phyloP scores from a whole-genome alignment of 1,140 invertebrate genomes.

The Nasonia vitripennis region DNA sequence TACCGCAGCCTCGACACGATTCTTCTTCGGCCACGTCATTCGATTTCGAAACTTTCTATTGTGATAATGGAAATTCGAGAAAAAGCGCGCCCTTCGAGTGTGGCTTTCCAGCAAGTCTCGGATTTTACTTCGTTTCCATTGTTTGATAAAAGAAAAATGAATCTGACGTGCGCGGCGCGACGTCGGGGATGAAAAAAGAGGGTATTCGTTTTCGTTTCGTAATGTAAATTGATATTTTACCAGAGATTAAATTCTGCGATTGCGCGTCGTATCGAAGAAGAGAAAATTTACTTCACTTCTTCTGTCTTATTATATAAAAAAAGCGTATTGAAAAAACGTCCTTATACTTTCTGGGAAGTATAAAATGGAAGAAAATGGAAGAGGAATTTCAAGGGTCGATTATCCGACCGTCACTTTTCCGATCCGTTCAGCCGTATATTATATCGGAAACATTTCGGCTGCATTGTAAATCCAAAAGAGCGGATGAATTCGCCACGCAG shows the following conservation, averaged over 20 bases:
- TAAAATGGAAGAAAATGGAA: too few species aligned
- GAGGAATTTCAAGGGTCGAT: too few species aligned
- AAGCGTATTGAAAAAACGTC: neutral
- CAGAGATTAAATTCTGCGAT: neutral
- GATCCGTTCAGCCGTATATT: neutral
- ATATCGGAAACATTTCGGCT: neutral
- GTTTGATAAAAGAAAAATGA: neutral
- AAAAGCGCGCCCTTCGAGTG: neutral
- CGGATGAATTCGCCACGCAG: too few species aligned
- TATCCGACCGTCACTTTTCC: neutral
- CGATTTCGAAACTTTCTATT: neutral
- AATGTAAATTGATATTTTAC: slow-evolving; percentile 5
- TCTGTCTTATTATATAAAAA: neutral
- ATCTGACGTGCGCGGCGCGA: neutral
- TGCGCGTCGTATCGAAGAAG: neutral
- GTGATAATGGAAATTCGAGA: neutral
- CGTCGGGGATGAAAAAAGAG: neutral
- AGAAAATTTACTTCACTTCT: too few species aligned
- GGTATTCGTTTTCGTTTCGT: neutral
- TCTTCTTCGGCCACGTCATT: neutral
- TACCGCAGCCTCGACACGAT: neutral
- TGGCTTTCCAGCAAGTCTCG: neutral
- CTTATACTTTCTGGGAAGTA: too few species aligned
- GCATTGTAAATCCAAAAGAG: too few species aligned
- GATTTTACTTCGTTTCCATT: neutral